phyloP scores from a whole-genome alignment of 2,797 vertebrate species.

The Pyrrhura leucotis region DNA sequence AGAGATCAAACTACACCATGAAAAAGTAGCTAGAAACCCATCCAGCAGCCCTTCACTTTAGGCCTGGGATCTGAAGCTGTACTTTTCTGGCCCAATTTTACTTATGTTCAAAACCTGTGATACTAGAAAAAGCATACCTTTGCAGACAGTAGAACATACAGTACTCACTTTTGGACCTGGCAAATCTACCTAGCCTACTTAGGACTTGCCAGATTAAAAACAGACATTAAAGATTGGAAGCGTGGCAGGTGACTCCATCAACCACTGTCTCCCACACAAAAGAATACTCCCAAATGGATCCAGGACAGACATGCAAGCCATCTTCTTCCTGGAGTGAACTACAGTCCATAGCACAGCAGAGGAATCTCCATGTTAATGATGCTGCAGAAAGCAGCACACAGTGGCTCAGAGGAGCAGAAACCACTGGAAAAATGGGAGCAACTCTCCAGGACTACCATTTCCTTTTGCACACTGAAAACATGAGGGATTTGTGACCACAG shows the following conservation, averaged over 20 bases:
- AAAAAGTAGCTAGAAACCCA: background rate
- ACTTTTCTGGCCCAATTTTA: background rate
- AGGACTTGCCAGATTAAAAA: background rate
- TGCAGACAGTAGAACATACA: background rate
- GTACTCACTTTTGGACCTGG: background rate
- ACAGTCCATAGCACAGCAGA: background rate
- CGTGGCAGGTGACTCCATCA: background rate
- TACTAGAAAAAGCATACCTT: background rate
- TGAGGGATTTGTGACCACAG: background rate
- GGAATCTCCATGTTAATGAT: too few relatives aligned
- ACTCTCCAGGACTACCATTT: background rate
- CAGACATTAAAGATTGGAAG: background rate
- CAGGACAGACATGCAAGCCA: background rate
- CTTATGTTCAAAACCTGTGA: background rate
- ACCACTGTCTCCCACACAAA: background rate
- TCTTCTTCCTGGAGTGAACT: background rate
- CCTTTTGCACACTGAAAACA: background rate
- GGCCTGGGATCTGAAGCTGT: background rate
- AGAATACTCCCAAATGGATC: background rate
- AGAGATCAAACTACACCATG: background rate
- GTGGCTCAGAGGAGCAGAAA: background rate
- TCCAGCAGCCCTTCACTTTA: background rate
- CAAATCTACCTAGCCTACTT: background rate
- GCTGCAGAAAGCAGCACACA: rapidly evolving
- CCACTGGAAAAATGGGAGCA: background rate